Conservation (phyloP, 1,140 invertebrate genomes). For the Apis laboriosa region DNA sequence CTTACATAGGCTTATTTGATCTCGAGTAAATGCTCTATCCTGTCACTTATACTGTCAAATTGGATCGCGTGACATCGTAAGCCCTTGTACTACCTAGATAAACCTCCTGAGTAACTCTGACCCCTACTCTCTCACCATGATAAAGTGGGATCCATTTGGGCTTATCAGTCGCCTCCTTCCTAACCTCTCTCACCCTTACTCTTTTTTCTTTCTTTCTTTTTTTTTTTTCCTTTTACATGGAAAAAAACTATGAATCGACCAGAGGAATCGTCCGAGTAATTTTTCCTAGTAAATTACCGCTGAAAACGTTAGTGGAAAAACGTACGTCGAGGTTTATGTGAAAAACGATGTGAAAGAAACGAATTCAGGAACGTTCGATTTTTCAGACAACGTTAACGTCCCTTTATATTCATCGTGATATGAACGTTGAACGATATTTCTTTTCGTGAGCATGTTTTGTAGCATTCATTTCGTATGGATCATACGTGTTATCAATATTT, state of each 20-base stretch:
- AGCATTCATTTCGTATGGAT: slow-evolving; percentile 14
- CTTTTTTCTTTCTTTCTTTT: neutral
- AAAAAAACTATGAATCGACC: neutral
- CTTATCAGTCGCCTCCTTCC: slow-evolving; percentile 47
- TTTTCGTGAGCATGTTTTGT: slow-evolving; percentile 7
- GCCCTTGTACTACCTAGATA: slow-evolving; percentile 55
- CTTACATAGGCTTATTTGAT: slow-evolving; percentile 42
- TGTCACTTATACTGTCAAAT: slow-evolving; percentile 56
- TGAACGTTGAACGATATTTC: slow-evolving; percentile 11
- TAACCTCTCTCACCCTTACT: too few relatives aligned
- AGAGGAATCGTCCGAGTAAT: slow-evolving; percentile 46
- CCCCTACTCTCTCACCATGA: slow-evolving; percentile 33
- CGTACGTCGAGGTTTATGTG: neutral
- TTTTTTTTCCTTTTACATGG: neutral
- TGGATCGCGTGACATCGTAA: slow-evolving; percentile 52
- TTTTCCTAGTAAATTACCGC: slow-evolving; percentile 19
- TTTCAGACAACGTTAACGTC: slow-evolving; percentile 15
- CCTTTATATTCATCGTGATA: slow-evolving; percentile 8
- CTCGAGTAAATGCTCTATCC: slow-evolving; percentile 49
- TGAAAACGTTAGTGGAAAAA: slow-evolving; percentile 1
- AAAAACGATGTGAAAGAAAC: neutral
- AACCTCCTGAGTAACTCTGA: slow-evolving; percentile 33
- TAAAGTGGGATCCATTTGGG: slow-evolving; percentile 61
- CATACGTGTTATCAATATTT: slow-evolving; percentile 27
- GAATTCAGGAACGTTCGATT: slow-evolving; percentile 27